Base-by-base conservation (phyloP, 1,140 invertebrate genomes). In the Penaeus chinensis region DNA sequence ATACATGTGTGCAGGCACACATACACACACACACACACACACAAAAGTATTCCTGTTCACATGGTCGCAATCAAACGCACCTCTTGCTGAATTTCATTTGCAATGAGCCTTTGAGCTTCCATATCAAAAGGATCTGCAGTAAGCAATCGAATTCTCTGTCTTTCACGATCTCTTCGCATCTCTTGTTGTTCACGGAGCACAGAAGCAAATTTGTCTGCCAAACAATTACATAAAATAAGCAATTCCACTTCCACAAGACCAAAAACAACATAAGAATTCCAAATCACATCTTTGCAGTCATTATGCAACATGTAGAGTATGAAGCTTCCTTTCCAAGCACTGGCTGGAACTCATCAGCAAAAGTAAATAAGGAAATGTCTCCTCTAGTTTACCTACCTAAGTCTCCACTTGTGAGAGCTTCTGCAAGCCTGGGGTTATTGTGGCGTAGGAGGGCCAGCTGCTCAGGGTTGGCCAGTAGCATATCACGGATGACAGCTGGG, bases 71-170 rank as follows among this genome's bases (percentile, higher is more conserved):
- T 87, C 83, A 22, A 19, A 85, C 54, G 85, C 22, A 90, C 86
- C 81, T 90, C 89, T 74, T 90, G 92, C 90, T 95, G 94, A 85
- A 99, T 99, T 93, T 99, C 97, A 92, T 98, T 98, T 22, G 97
- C 98, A 91, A 99, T 99, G 84, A 98, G 93, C 90, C 95, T 94
- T 92, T 99, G 98, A 0, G 97, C 96, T 92, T 98, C 97, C 3
- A 96, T 95, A 93, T 99, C 97, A 93, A 99, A 99, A 1, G 98
- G 98, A 94, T 99, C 96, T 2, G 98, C 97, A 90, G 95, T 96
- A 92, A 99, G 94, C 94, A 99, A 96, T 91, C 95, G 94, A 27
- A 97, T 93, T 90, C 96, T 94, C 91, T 97, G 96, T 91, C 95
- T 94, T 90, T 99, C 96, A 37, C 96, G 93, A 91, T 97, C 95